Percentiles rank a stretch among this genome's conserved stretches.
Conservation (phyloP, 2,888 invertebrate genomes). For the Drosophila stalkeri region DNA sequence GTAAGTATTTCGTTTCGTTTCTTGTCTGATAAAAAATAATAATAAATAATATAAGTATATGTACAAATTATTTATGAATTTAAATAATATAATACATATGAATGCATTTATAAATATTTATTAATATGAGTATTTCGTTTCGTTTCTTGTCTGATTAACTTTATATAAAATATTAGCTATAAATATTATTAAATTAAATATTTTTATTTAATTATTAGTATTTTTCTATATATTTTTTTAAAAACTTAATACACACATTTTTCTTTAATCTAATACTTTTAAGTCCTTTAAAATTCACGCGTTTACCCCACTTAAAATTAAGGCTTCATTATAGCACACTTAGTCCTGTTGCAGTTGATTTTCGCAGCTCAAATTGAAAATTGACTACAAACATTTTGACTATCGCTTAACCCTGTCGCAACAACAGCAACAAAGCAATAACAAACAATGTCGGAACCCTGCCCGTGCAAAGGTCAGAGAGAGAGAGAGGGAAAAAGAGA, state of each 20-base stretch:
- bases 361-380: constrained; percentile 5
- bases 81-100: too few relatives aligned
- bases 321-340: background rate
- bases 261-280: background rate
- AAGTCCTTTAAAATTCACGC: background rate
- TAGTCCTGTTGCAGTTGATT: background rate
- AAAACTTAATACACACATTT: background rate
- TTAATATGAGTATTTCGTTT: too few relatives aligned
- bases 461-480: background rate
- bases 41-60: too few relatives aligned
- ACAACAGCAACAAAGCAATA: background rate
- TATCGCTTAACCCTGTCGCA: constrained; percentile 1
- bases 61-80: too few relatives aligned
- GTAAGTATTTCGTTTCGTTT: too few relatives aligned
- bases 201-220: background rate
- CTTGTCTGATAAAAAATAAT: too few relatives aligned
- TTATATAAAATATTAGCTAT: too few relatives aligned
- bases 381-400: constrained; percentile 26
- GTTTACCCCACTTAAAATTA: background rate
- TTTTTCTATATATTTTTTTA: background rate
- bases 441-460: constrained; percentile 2
- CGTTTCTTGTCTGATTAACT: too few relatives aligned
- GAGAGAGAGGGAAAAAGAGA: background rate
- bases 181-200: too few relatives aligned
- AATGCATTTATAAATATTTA: too few relatives aligned